Base-by-base conservation (phyloP, 2,797 vertebrate genomes). In the Neosilurus hyrtlii region DNA sequence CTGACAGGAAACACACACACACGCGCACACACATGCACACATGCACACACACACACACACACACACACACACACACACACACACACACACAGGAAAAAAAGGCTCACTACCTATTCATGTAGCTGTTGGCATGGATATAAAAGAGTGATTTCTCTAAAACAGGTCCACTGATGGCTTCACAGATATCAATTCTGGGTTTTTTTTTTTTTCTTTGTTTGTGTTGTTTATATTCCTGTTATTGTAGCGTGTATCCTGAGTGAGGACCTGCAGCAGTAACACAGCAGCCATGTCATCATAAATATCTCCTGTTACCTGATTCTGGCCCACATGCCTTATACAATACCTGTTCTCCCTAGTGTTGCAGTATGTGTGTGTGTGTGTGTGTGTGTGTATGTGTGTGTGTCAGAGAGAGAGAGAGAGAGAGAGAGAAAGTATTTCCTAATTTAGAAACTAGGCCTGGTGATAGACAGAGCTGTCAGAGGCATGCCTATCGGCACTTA, bases 111-210 rank as follows among this genome's bases (percentile, higher is more conserved):
- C 83, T 63, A 85, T 85, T 87, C 59, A 82, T 56, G 73, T 77
- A 57, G 59, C 62, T 80, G 76, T 84, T 85, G 85, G 86, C 84
- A 80, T 70, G 83, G 67, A 85, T 67, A 87, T 86, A 89, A 89
- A 87, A 79, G 35, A 85, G 87, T 83, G 84, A 82, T 86, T 81
- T 86, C 73, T 77, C 80, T 82, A 57, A 71, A 87, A 71, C 49
- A 54, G 72, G 51, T 22, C 61, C 51, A 51, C 57, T 49, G 77
- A 71, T 67, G 62, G 66, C 52, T 67, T 54, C 20, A 51, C 57
- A 82, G 70, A 80, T 56, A 62, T 56, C 24, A 43, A 11, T 12
- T n/a, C 75, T 43, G 16, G 7, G 22, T 67, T 51, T 67, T 54
- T 22, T 8, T n/a, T 61, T 61, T 20, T 10, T 22, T 63, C 16